phyloP scores from a whole-genome alignment of 2,113 vertebrate genomes.

The Reinhardtius hippoglossoides region DNA sequence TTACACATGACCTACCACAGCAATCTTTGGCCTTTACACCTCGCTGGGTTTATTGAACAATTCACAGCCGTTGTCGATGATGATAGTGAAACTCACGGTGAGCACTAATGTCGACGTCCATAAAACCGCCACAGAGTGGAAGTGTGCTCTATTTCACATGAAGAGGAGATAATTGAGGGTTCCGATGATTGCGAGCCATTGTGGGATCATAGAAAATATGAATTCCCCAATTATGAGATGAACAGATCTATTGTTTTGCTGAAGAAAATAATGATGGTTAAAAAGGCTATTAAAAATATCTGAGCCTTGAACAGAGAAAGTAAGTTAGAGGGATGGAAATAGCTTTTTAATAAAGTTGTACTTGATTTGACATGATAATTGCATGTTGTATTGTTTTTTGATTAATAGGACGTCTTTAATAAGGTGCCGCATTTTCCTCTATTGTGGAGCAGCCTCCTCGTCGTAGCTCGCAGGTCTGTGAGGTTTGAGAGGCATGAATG shows the following conservation, averaged over 20 bases:
- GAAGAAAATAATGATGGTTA: neutral
- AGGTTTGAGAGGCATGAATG: too few relatives aligned
- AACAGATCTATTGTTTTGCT: slow-evolving; percentile 9
- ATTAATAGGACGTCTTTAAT: neutral
- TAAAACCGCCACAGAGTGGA: slow-evolving; percentile 17
- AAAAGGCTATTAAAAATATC: neutral
- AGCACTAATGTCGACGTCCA: neutral
- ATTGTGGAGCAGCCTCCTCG: too few relatives aligned
- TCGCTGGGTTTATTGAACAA: slow-evolving; percentile 44
- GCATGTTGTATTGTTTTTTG: neutral
- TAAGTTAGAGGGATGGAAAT: neutral
- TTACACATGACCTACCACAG: slow-evolving; percentile 33
- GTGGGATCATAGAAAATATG: neutral
- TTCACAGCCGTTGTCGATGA: slow-evolving; percentile 15
- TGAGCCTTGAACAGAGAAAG: neutral
- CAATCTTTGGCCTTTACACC: slow-evolving; percentile 33
- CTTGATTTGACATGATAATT: neutral
- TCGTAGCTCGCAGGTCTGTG: too few relatives aligned
- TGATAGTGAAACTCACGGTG: slow-evolving; percentile 26
- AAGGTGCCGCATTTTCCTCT: neutral
- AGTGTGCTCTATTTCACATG: neutral
- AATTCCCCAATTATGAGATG: neutral
- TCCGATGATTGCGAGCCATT: slow-evolving; percentile 17
- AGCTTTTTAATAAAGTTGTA: neutral
- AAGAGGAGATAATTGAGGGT: slow-evolving; percentile 14